phyloP scores from a whole-genome alignment of 2,797 vertebrate species.

The Spatula versicolor region DNA sequence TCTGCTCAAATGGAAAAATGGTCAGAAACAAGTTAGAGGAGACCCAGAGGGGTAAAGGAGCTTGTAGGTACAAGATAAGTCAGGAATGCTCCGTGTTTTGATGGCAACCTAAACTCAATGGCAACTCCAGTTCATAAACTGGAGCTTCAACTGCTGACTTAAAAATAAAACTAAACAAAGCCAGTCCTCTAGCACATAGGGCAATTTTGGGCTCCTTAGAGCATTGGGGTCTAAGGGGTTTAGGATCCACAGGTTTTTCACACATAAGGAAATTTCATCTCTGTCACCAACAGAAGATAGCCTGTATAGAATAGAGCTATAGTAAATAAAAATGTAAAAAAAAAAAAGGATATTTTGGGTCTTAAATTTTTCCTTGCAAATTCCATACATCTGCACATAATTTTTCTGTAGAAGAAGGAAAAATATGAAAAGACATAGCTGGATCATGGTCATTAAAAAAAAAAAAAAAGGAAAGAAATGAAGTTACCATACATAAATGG shows the following conservation, averaged over 20 bases:
- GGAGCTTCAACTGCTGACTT: neutral
- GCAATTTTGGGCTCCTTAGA: neutral
- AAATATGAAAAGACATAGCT: neutral
- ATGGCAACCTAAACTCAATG: neutral
- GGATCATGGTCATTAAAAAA: neutral
- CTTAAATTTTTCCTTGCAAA: neutral
- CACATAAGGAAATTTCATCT: neutral
- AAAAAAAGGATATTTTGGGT: neutral
- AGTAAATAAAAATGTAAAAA: neutral
- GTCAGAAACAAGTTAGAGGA: neutral
- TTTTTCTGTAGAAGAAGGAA: neutral
- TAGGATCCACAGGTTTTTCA: neutral
- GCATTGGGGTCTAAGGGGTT: neutral
- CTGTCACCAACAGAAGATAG: neutral
- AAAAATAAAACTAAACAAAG: neutral
- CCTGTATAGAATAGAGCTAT: neutral
- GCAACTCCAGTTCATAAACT: neutral
- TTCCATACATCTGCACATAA: neutral
- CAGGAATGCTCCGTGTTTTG: neutral
- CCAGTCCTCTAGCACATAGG: neutral
- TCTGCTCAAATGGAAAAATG: neutral
- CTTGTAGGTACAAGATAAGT: neutral
- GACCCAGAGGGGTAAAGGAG: neutral
- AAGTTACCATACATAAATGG: neutral
- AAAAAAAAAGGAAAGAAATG: neutral